Evolutionary conservation across 2,888 invertebrate species (phyloP).

Genomic region (Mellilla xanthometata): DNA sequence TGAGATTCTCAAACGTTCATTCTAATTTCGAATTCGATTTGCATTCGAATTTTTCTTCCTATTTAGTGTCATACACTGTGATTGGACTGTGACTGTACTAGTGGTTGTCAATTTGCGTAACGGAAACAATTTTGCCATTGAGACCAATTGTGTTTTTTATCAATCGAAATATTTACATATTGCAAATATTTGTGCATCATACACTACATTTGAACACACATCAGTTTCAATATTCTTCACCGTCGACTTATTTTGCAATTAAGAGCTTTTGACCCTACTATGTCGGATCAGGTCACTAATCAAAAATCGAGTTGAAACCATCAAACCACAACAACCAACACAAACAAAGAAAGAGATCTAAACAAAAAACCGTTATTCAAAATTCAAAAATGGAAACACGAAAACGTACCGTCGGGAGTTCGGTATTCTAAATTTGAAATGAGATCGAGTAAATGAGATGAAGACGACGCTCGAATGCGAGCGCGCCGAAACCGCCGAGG

Average conservation of each 20-base stretch:
- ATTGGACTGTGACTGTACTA: constrained; percentile 41
- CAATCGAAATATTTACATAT: no score
- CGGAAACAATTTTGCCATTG: background rate
- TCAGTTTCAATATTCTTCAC: no score
- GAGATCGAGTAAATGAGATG: constrained; percentile 75
- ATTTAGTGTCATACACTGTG: constrained; percentile 45
- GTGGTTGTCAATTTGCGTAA: no score
- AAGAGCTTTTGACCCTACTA: no score
- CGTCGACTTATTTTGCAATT: no score
- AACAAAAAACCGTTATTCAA: background rate
- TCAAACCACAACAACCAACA: no score
- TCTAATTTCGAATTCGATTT: no score
- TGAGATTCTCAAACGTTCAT: no score
- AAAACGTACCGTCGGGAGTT: constrained; percentile 19
- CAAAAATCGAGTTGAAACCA: constrained; percentile 13
- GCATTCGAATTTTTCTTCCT: constrained; percentile 31
- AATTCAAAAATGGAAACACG: constrained; percentile 28
- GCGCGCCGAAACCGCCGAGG: constrained; percentile 74
- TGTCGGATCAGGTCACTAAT: background rate
- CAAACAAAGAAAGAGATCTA: no score
- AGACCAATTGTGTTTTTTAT: no score
- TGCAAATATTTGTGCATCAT: no score
- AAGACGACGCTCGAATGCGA: constrained; percentile 80
- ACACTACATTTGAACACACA: no score
- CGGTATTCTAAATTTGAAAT: constrained; percentile 46